Percentiles rank a stretch among this genome's conserved stretches.
These are phyloP conservation scores for Drosophila paulistorum DNA, from an alignment of 1,140 invertebrate species.

Conservation along the genomic window DNA sequence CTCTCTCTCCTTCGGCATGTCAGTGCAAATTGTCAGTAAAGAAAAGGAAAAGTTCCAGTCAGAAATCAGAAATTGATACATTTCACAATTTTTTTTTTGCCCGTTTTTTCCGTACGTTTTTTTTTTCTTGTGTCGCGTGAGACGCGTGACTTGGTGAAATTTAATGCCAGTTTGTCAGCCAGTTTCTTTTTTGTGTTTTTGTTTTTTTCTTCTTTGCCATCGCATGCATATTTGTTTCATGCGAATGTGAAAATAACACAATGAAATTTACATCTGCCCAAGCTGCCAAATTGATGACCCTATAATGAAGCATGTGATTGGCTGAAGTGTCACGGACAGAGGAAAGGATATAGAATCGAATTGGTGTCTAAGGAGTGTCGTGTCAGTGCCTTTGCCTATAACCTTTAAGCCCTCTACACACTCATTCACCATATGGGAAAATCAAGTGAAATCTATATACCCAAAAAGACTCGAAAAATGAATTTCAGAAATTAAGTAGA, in stretches of 20 bases:
- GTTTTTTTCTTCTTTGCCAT: slow-evolving; percentile 19
- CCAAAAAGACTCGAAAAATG: too few relatives aligned
- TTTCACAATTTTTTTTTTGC: slow-evolving; percentile 56
- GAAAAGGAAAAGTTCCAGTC: slow-evolving; percentile 26
- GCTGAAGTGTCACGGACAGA: slow-evolving; percentile 65
- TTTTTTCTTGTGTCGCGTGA: slow-evolving; percentile 37
- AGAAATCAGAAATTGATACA: slow-evolving; percentile 75
- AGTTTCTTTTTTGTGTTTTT: slow-evolving; percentile 7
- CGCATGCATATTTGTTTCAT: slow-evolving; percentile 47
- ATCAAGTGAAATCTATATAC: too few relatives aligned
- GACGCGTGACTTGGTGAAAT: slow-evolving; percentile 77
- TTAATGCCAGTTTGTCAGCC: slow-evolving; percentile 73
- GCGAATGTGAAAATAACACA: slow-evolving; percentile 74
- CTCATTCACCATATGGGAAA: too few relatives aligned
- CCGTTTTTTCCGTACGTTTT: background rate
- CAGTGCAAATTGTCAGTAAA: slow-evolving; percentile 35
- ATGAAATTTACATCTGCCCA: slow-evolving; percentile 65
- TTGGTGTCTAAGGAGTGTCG: background rate
- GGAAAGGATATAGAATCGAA: background rate
- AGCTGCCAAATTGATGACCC: slow-evolving; percentile 52
- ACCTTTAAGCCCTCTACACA: too few relatives aligned
- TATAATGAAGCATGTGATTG: slow-evolving; percentile 78
- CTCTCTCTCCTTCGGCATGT: slow-evolving; percentile 28
- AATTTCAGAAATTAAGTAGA: too few relatives aligned
- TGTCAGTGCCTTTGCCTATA: too few relatives aligned